These are phyloP conservation scores for Caiman crocodilus DNA, from an alignment of 2,797 vertebrate genomes.

Conservation along the genomic window DNA sequence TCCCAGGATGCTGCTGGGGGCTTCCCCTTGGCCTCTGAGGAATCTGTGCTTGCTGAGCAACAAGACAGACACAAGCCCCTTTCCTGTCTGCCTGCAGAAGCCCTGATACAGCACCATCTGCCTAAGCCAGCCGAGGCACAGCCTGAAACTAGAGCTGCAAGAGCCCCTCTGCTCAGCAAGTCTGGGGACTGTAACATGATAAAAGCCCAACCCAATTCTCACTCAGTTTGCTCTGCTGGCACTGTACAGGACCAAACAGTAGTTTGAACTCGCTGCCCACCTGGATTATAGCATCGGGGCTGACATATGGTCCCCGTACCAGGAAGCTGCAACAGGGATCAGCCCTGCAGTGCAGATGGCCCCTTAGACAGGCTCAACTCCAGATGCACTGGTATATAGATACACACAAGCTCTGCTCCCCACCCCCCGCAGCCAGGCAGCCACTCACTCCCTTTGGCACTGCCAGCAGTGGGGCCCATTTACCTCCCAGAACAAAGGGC, in stretches of 20 bases:
- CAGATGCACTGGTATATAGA: neutral
- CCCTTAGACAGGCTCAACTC: slow-evolving; percentile 10
- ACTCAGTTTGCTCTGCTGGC: neutral
- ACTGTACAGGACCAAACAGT: neutral
- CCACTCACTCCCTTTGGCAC: neutral
- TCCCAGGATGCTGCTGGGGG: neutral
- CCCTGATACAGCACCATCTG: neutral
- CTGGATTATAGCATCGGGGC: neutral
- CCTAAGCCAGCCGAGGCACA: neutral
- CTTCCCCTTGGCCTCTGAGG: neutral
- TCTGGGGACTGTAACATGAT: neutral
- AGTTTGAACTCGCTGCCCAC: neutral
- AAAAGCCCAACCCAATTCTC: neutral
- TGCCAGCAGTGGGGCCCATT: neutral
- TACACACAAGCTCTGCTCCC: neutral
- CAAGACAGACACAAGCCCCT: slow-evolving; percentile 45
- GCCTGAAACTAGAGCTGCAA: slow-evolving; percentile 66
- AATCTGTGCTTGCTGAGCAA: neutral
- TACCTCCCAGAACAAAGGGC: neutral
- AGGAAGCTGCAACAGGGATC: neutral
- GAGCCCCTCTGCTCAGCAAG: slow-evolving; percentile 9
- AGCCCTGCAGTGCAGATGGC: neutral
- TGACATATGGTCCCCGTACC: neutral
- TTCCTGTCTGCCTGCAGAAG: slow-evolving; percentile 23
- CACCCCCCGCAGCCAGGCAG: fast-evolving